phyloP scores from a whole-genome alignment of 2,888 invertebrate genomes.

The Thysanoteuthis rhombus region DNA sequence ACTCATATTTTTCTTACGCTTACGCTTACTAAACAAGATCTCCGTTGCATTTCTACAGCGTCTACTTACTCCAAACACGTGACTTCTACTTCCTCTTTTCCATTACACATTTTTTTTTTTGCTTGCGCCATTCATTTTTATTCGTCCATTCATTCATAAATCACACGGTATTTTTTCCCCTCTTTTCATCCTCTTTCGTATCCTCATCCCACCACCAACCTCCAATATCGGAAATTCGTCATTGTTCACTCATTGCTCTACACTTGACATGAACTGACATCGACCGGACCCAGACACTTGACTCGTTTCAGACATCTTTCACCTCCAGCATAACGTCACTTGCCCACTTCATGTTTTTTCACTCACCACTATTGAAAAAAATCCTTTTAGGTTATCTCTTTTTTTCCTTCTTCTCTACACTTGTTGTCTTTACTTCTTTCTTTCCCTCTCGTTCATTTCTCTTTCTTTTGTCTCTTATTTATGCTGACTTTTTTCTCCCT shows the following conservation, averaged over 20 bases:
- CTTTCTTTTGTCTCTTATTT: background rate
- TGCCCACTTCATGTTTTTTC: background rate
- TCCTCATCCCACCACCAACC: background rate
- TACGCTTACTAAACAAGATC: no score
- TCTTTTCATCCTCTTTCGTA: background rate
- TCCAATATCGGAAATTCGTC: background rate
- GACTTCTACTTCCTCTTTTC: background rate
- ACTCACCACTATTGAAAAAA: background rate
- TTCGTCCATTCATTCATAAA: background rate
- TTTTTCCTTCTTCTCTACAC: background rate
- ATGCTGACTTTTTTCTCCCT: background rate
- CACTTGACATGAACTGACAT: background rate
- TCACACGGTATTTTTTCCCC: background rate
- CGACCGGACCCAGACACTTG: background rate
- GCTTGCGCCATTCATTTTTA: background rate
- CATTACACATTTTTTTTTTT: background rate
- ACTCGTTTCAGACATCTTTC: background rate
- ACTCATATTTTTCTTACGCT: no score
- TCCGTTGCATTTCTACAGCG: no score
- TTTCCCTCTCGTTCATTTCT: background rate
- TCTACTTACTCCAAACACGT: background rate
- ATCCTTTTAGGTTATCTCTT: background rate
- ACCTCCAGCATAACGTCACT: background rate
- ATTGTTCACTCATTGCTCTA: background rate
- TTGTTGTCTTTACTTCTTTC: accelerated